A percentile compares a stretch with the other conserved stretches of the same genome.
Conservation (phyloP, 2,888 invertebrate genomes). For the Lochmaea crataegi region DNA sequence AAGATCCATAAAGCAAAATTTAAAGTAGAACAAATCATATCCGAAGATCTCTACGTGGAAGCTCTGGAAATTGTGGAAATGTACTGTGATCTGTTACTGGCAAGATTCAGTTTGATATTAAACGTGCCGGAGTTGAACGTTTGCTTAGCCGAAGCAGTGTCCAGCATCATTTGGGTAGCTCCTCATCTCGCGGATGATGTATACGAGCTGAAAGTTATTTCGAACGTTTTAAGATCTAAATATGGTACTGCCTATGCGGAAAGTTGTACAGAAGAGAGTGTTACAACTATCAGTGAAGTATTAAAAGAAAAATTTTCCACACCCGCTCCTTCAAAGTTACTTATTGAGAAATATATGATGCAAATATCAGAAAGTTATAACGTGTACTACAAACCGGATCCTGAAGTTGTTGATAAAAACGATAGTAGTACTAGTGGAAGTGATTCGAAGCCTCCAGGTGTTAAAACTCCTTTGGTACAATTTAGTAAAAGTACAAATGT, state of each 20-base stretch:
- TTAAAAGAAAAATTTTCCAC: slow-evolving; percentile 93
- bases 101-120: slow-evolving; percentile 94
- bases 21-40: slow-evolving; percentile 97
- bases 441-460: neutral
- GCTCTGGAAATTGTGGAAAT: slow-evolving; percentile 99
- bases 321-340: slow-evolving; percentile 93
- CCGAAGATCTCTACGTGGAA: slow-evolving; percentile 98
- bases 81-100: slow-evolving; percentile 97
- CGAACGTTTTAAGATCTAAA: slow-evolving; percentile 89
- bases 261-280: slow-evolving; percentile 83
- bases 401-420: slow-evolving; percentile 67
- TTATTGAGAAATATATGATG: slow-evolving; percentile 94
- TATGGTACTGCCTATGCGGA: slow-evolving; percentile 95
- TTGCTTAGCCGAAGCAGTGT: slow-evolving; percentile 95
- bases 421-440: neutral
- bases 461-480: neutral
- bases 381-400: slow-evolving; percentile 83
- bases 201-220: slow-evolving; percentile 79
- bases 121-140: slow-evolving; percentile 97
- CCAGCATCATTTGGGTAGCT: slow-evolving; percentile 96
- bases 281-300: slow-evolving; percentile 88
- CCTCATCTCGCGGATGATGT: slow-evolving; percentile 90
- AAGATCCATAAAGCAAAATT: slow-evolving; percentile 93
- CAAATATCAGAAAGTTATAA: slow-evolving; percentile 97
- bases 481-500: neutral